These are phyloP conservation scores for Cervus canadensis DNA, from an alignment of 2,113 vertebrate genomes.

Conservation along the genomic window DNA sequence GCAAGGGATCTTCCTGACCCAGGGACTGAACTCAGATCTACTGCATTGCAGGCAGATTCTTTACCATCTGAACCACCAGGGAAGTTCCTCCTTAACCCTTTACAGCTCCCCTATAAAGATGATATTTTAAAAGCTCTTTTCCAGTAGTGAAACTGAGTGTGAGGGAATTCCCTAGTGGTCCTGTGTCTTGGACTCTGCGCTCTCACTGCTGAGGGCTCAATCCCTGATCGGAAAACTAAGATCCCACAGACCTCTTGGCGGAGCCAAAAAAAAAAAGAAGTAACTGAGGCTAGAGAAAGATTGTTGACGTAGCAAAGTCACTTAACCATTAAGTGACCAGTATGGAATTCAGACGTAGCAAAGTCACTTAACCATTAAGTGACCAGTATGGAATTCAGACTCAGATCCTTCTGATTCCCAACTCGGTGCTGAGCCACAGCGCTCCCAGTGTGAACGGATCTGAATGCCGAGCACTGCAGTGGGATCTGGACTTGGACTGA, in stretches of 20 bases:
- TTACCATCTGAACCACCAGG: neutral
- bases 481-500: fast-evolving
- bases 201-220: neutral
- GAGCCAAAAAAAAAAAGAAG: neutral
- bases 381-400: neutral
- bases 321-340: neutral
- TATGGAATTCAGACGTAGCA: neutral
- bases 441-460: fast-evolving
- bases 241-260: neutral
- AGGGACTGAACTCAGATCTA: neutral
- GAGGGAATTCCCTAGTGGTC: neutral
- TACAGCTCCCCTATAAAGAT: neutral
- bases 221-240: neutral
- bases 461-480: fast-evolving
- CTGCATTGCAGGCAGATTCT: neutral
- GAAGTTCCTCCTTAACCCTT: neutral
- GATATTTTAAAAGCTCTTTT: neutral
- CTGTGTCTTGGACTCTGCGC: fast-evolving
- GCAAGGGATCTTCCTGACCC: neutral
- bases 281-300: neutral
- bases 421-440: neutral
- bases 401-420: neutral
- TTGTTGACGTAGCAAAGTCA: neutral
- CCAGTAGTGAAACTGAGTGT: neutral
- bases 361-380: neutral